Base-by-base conservation (phyloP, 2,797 vertebrate genomes). In the Geotria australis region DNA sequence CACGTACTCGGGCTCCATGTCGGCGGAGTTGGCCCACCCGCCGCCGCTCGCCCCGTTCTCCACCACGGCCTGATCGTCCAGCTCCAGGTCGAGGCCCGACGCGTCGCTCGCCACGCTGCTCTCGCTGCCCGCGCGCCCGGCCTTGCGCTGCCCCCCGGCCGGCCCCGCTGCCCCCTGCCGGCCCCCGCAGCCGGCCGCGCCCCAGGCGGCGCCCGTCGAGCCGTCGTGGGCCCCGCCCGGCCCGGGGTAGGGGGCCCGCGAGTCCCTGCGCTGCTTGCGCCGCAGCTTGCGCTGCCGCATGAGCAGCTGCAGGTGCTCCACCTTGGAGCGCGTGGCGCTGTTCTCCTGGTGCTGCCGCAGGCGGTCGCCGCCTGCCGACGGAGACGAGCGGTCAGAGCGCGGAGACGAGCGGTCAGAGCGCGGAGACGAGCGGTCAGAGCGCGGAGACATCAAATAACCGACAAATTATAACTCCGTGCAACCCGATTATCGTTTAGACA, bases 211-310 rank as follows among this genome's bases (percentile, higher is more conserved):
- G 80, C 65, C 91, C 71, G 8, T 83, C 75, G 68, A 89, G 91
- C 73, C 95, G 89, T 76, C 95, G 85, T 76, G 95, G 79, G 63
- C 94, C 67, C 59, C 93, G 75, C 77, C 24, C 24, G 24, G 73
- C 85, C 86, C 88, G 61, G 80, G 85, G 64, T 93, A 95, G 0
- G 88, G 89, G 0, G 72, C 80, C 0, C 89, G 73, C 2, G 83
- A 80, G 59, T 93, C 89, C 46, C 88, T 65, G 9, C 85, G 70
- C 3, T 85, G 85, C 80, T 96, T 96, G 65, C 89, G 68, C 62
- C 86, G 80, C 65, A 93, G 72, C 8, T 83, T 75, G 68, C 91
- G 91, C 73, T 96, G 89, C 76, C 95, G 85, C 76, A 96, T 80
- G 63, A 96, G 67, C 59, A 94, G 75, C 77, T 95, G 89, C 67